Evolutionary conservation across 2,888 invertebrate species (phyloP).

Genomic region (Xanthorhoe designata): DNA sequence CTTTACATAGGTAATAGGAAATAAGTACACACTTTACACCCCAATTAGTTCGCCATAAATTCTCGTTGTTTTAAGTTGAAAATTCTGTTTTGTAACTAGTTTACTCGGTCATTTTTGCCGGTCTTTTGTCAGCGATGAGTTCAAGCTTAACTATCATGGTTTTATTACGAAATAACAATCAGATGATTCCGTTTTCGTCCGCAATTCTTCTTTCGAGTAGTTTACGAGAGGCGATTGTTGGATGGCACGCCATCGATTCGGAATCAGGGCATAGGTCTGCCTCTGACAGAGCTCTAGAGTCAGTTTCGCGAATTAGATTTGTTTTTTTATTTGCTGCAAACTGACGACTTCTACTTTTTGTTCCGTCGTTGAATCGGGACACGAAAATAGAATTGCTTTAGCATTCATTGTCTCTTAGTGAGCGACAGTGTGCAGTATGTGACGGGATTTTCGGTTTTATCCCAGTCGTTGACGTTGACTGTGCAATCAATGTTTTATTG

Average conservation of each 20-base stretch:
- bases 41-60: conserved; percentile 40
- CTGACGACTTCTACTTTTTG: conserved; percentile 52
- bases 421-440: conserved; percentile 26
- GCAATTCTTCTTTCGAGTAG: conserved; percentile 10
- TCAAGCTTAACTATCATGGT: background rate
- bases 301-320: conserved; percentile 56
- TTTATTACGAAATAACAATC: background rate
- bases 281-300: conserved; percentile 51
- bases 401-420: conserved; percentile 42
- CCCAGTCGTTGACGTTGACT: conserved; percentile 7
- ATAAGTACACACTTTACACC: too few relatives aligned
- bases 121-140: background rate
- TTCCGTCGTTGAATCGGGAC: conserved; percentile 53
- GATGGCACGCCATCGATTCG: conserved; percentile 42
- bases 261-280: conserved; percentile 48
- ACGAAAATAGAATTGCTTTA: conserved; percentile 45
- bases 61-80: conserved; percentile 26
- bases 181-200: conserved; percentile 8
- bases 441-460: conserved; percentile 17
- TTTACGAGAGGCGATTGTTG: conserved; percentile 30
- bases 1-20: too few relatives aligned
- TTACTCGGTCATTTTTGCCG: background rate
- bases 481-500: conserved; percentile 3
- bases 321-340: conserved; percentile 53
- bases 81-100: conserved; percentile 6